Evolutionary conservation across 2,888 invertebrate genomes (phyloP), one percentile per base, ranked within the genome.

Genomic region (Cerastis rubricosa): DNA sequence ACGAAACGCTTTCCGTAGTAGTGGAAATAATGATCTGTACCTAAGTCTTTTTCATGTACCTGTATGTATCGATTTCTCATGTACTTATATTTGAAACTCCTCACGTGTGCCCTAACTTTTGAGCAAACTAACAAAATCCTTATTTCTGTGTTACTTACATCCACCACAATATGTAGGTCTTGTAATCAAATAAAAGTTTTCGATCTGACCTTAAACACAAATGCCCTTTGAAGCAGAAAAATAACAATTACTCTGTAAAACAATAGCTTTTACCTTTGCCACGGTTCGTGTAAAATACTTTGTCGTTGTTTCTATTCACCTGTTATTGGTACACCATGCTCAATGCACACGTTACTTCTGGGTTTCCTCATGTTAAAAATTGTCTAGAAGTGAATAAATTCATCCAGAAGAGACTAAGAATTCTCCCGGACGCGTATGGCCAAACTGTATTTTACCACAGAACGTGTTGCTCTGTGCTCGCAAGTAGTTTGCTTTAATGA

Each of bases 191-290:
- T 43, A 47, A 68, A 69, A 59, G 12, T 51, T 73, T 73, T 66
- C 54, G 12, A 66, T 49, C 40, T 25, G 29, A 64, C 11, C 17
- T 40, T 61, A 9, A 51, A 61, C 29, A 59, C 63, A 79, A 66
- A 67, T 85, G 74, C 22, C 71, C 79, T 86, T 76, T 79, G 74
- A 74, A 79, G 79, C 81, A 77, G 79, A 84, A 84, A 82, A 76
- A 64, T 64, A 74, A 84, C 74, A 86, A 76, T 71, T 71, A 71
- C 47, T 72, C 40, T 12, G 57, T 22, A 45, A 67, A 83, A 89
- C 89, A 88, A 87, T 87, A 61, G 78, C 69, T 76, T 83, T 84
- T 79, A 66, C 59, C 66, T 72, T 76, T 76, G 80, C 71, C 67
- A 59, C 78, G 71, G 77, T 78, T 57, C 25, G 67, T 68, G 71